phyloP scores from a whole-genome alignment of 2,113 vertebrate genomes.

The Callaeas wilsoni region DNA sequence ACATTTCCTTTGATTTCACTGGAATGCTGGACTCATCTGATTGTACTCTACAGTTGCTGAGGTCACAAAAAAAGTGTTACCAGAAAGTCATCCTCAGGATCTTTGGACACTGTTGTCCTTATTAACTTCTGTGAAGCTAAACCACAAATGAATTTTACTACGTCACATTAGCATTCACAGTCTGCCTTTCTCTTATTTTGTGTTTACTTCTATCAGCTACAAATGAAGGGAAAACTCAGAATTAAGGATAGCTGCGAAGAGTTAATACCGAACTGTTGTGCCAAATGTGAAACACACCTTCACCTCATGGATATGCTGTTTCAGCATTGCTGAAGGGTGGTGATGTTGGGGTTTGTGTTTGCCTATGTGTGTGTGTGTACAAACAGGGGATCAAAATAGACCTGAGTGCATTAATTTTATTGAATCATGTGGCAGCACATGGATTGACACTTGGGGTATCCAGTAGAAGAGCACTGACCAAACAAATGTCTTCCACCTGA shows the following conservation, averaged over 20 bases:
- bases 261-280: neutral
- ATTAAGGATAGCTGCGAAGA: neutral
- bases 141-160: neutral
- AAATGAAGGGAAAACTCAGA: neutral
- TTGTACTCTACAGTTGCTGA: fast-evolving
- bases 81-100: neutral
- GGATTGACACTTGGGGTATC: neutral
- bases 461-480: neutral
- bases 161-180: neutral
- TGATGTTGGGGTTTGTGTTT: neutral
- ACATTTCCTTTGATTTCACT: neutral
- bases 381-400: neutral
- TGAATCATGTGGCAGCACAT: neutral
- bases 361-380: neutral
- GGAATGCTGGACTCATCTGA: neutral
- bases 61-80: neutral
- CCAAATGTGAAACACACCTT: neutral
- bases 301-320: neutral
- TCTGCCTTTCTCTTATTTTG: neutral
- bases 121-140: neutral
- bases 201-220: neutral
- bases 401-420: neutral
- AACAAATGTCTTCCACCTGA: neutral
- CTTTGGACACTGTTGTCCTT: neutral
- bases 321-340: neutral